Evolutionary conservation across 2,888 invertebrate species (phyloP).

Genomic region (Eupelmus urozonus): DNA sequence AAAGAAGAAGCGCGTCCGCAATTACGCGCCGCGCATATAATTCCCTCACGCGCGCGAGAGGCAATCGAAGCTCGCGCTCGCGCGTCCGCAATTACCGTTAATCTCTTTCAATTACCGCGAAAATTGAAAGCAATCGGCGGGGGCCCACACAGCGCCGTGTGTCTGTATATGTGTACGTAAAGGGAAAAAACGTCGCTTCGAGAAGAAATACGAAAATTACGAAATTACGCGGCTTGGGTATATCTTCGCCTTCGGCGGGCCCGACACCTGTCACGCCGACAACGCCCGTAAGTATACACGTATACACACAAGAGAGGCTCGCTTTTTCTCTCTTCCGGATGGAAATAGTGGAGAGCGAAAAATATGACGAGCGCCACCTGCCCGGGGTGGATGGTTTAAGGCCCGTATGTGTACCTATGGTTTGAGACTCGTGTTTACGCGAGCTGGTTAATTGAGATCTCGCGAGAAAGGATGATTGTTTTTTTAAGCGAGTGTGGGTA

Average conservation of each 20-base stretch:
- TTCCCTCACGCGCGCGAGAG: conserved; percentile 24
- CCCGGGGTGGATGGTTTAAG: neutral
- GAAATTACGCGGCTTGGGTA: neutral
- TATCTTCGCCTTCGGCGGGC: no score
- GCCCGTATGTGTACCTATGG: no score
- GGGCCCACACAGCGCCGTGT: no score
- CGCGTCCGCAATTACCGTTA: conserved; percentile 55
- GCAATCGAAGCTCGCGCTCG: conserved; percentile 10
- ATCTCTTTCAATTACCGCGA: conserved; percentile 58
- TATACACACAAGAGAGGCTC: no score
- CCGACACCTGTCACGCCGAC: conserved; percentile 52
- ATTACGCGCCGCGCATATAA: conserved; percentile 24
- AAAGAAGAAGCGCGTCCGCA: neutral
- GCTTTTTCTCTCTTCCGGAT: no score
- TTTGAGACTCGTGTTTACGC: neutral
- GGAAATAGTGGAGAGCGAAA: neutral
- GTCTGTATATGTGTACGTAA: no score
- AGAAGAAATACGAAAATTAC: conserved; percentile 13
- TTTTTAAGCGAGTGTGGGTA: no score
- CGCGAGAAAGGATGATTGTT: conserved; percentile 20
- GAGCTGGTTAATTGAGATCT: conserved; percentile 22
- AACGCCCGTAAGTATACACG: no score
- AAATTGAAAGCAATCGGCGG: conserved; percentile 58
- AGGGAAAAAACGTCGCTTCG: neutral
- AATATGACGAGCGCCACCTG: conserved; percentile 31